These are phyloP conservation scores for Scaptomyza parva DNA, from an alignment of 2,888 invertebrate species.

Conservation along the genomic window DNA sequence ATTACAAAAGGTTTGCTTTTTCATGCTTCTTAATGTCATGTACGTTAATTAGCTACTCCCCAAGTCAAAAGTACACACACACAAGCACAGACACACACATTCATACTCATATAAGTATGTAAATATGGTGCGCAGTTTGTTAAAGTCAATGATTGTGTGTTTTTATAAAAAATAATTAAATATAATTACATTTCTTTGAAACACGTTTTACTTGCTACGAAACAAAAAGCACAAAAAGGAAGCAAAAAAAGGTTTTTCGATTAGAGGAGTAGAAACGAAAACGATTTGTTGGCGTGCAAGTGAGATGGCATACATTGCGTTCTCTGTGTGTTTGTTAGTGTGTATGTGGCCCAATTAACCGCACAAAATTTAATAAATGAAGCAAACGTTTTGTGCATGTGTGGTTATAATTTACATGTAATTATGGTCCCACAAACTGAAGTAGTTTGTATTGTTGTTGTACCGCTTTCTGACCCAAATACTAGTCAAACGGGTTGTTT, in stretches of 20 bases:
- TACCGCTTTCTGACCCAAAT: slow-evolving; percentile 16
- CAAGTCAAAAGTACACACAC: slow-evolving; percentile 4
- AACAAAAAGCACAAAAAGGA: not conserved
- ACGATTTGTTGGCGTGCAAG: not conserved
- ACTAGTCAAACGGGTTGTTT: slow-evolving; percentile 51
- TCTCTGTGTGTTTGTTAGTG: not conserved
- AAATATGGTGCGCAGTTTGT: slow-evolving; percentile 14
- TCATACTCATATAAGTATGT: not conserved
- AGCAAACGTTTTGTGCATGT: slow-evolving; percentile 54
- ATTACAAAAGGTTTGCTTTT: slow-evolving; percentile 68
- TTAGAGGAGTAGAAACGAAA: slow-evolving; percentile 1
- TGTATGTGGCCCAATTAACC: slow-evolving; percentile 51
- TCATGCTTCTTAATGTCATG: slow-evolving; percentile 55
- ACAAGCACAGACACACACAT: not conserved
- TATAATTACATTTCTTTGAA: slow-evolving; percentile 68
- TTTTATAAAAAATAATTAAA: slow-evolving; percentile 58
- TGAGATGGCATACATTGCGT: not conserved
- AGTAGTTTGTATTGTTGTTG: slow-evolving; percentile 13
- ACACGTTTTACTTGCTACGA: slow-evolving; percentile 24
- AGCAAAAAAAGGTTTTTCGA: slow-evolving; percentile 13
- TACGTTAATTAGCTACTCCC: slow-evolving; percentile 61
- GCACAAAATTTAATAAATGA: slow-evolving; percentile 63
- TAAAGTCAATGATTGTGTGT: slow-evolving; percentile 51
- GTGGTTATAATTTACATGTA: slow-evolving; percentile 70
- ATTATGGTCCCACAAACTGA: slow-evolving; percentile 60